Evolutionary conservation across 2,113 vertebrate genomes (phyloP).

Genomic region (Notarius lentiginosus): DNA sequence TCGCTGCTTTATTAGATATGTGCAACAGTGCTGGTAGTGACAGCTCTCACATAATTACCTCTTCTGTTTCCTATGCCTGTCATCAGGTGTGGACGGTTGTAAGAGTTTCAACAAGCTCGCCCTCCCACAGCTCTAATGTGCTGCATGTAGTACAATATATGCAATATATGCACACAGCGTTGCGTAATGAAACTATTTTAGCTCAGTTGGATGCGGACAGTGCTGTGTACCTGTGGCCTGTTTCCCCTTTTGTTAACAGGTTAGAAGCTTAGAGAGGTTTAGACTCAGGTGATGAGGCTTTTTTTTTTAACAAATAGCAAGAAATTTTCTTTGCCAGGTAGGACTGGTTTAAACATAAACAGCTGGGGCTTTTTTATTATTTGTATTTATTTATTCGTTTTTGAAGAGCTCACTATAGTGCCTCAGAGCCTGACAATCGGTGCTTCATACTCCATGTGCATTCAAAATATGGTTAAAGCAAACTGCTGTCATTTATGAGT

Average conservation of each 20-base stretch:
- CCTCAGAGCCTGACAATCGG: neutral
- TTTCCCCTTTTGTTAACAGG: neutral
- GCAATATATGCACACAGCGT: slow-evolving; percentile 1
- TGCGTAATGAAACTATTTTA: slow-evolving; percentile 11
- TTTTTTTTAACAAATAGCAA: neutral
- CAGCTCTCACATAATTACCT: slow-evolving; percentile 18
- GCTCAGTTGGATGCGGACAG: neutral
- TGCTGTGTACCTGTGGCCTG: neutral
- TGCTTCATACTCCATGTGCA: neutral
- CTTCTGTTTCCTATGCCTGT: neutral
- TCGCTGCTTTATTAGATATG: slow-evolving; percentile 6
- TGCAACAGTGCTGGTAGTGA: slow-evolving; percentile 3
- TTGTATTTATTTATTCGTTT: neutral
- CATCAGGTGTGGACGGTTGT: neutral
- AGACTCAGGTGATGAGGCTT: neutral
- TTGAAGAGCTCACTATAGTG: slow-evolving; percentile 7
- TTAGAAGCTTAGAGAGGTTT: neutral
- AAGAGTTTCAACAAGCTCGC: neutral
- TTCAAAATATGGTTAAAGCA: neutral
- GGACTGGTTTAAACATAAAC: neutral
- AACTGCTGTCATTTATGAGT: neutral
- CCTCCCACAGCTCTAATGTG: slow-evolving; percentile 9
- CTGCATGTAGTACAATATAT: neutral
- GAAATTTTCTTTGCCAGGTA: neutral
- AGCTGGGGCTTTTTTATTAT: neutral